A percentile compares a stretch with the other conserved stretches of the same genome.
Evolutionary conservation across 1,140 invertebrate species (phyloP).

Genomic region (Pseudobourletiella spinata): DNA sequence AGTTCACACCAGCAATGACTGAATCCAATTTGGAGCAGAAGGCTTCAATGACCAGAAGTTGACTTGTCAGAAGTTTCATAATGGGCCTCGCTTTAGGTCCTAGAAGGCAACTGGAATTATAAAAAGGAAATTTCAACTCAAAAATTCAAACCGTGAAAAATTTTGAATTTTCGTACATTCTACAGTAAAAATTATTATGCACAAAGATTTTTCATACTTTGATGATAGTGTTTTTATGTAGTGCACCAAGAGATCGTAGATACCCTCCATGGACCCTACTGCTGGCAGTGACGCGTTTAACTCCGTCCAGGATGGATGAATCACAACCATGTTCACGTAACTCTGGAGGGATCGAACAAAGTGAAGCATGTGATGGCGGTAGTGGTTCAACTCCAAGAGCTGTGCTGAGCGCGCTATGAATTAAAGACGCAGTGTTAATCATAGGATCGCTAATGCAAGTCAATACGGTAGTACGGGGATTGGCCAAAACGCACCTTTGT

Average conservation of each 20-base stretch:
- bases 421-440: too few relatives aligned
- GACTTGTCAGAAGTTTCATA: constrained; percentile 22
- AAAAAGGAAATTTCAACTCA: neutral
- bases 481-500: too few relatives aligned
- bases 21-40: constrained; percentile 21
- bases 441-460: too few relatives aligned
- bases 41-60: constrained; percentile 23
- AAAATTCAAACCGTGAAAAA: neutral
- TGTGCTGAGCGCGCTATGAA: too few relatives aligned
- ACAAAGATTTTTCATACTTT: too few relatives aligned
- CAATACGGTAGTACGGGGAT: too few relatives aligned
- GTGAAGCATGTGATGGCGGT: constrained; percentile 22
- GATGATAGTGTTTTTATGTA: constrained; percentile 24
- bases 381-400: constrained; percentile 11
- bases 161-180: constrained; percentile 1
- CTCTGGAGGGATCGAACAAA: constrained; percentile 27
- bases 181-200: too few relatives aligned
- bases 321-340: constrained; percentile 31
- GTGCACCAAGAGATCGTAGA: constrained; percentile 26
- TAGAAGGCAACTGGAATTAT: constrained; percentile 21
- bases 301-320: constrained; percentile 28
- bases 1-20: neutral
- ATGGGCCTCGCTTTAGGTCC: constrained; percentile 23
- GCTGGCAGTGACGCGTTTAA: constrained; percentile 14
- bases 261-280: constrained; percentile 25